Evolutionary conservation across 1,140 invertebrate species (phyloP), one percentile per base, ranked within the genome.

Genomic region (Pseudobourletiella spinata): DNA sequence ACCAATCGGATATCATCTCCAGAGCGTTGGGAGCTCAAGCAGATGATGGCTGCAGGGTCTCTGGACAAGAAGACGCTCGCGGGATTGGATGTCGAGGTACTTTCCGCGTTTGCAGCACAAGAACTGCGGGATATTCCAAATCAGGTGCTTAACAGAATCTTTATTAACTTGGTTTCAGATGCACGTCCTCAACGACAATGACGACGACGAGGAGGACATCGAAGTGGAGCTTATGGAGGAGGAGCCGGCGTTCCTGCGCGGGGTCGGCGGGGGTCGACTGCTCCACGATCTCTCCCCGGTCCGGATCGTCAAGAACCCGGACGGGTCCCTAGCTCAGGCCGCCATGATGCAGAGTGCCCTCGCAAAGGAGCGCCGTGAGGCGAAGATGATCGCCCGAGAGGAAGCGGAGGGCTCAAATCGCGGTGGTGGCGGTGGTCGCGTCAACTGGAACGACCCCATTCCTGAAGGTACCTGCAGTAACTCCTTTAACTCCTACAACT

Each of bases 311-410:
- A 99, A 99, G 78, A 99, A 99, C 81, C 97, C 96, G 11, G 94
- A 98, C 79, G 97, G 97, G 0, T 96, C 93, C 0, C 76, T 99
- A 18, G 95, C 95, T 0, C 97, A 91, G 72, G 93, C 97, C 1
- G 97, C 97, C 1, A 97, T 99, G 91, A 99, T 99, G 95, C 96
- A 99, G 75, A 92, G 88, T 50, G 96, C 96, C 1, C 74, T 99
- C 8, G 89, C 96, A 0, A 99, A 99, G 74, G 96, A 99, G 75
- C 78, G 97, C 50, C 77, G 96, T 51, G 94, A 98, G 74, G 84
- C 87, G 71, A 95, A 95, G 78, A 93, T 94, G 89, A 73, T 90
- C 4, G 88, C 91, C 70, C 77, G 90, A 18, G 92, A 97, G 73
- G 88, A 91, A 70, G 84, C 87, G 1, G 60, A 70, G 48, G 65